Evolutionary conservation across 2,113 vertebrate genomes (phyloP).

Genomic region (Turnix velox): DNA sequence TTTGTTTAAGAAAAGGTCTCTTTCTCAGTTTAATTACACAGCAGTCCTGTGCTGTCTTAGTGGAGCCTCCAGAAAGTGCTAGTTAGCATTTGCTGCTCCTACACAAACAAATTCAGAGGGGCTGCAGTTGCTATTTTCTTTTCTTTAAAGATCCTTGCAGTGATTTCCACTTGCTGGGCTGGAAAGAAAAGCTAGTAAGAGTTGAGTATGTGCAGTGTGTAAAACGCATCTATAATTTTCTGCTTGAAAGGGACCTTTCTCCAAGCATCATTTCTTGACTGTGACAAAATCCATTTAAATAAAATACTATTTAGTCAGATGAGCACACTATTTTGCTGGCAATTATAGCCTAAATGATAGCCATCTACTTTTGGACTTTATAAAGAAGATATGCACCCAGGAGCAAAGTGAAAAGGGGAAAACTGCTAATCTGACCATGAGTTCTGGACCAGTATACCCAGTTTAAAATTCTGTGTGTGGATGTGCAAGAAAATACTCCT

Average conservation of each 20-base stretch:
- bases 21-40: not conserved
- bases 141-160: not conserved
- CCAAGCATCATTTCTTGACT: not conserved
- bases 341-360: not conserved
- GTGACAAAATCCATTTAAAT: not conserved
- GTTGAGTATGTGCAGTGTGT: fast-evolving
- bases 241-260: not conserved
- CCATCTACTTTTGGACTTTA: not conserved
- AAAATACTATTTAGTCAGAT: not conserved
- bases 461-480: not conserved
- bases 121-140: not conserved
- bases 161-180: not conserved
- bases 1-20: not conserved
- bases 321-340: not conserved
- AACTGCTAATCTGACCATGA: not conserved
- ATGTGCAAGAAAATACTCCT: not conserved
- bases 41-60: not conserved
- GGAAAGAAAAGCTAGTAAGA: not conserved
- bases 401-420: not conserved
- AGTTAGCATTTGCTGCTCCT: not conserved
- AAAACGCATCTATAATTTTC: not conserved
- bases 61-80: not conserved
- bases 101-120: not conserved
- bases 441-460: not conserved
- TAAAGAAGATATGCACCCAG: not conserved